Evolutionary conservation across 2,888 invertebrate species (phyloP).

Genomic region (Bimastos eiseni): DNA sequence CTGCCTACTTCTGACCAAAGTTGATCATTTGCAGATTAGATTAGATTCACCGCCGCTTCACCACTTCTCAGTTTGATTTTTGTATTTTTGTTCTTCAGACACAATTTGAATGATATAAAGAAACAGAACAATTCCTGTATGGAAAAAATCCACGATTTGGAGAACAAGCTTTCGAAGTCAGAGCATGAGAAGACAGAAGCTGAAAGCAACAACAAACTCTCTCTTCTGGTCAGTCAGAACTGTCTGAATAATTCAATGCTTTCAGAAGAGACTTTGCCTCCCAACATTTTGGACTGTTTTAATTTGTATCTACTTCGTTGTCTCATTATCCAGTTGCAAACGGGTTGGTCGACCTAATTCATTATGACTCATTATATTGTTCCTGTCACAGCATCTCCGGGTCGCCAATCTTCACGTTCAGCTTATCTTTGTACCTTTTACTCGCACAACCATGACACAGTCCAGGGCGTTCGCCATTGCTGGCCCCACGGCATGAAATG

Average conservation of each 20-base stretch:
- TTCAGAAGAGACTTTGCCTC: neutral
- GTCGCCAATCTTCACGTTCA: no score
- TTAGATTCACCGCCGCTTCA: neutral
- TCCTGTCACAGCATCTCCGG: no score
- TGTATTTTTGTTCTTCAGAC: neutral
- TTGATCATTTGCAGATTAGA: neutral
- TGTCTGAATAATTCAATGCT: no score
- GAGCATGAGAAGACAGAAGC: conserved; percentile 60
- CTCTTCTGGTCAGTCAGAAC: neutral
- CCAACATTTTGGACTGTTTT: neutral
- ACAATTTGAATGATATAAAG: conserved; percentile 57
- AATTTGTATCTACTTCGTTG: no score
- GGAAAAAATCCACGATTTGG: conserved; percentile 58
- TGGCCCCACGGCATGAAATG: no score
- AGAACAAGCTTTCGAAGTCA: conserved; percentile 57
- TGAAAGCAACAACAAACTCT: conserved; percentile 44
- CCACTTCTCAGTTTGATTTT: neutral
- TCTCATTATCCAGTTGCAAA: no score
- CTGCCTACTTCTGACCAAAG: no score
- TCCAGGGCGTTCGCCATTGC: no score
- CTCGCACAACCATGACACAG: no score
- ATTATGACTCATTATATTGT: no score
- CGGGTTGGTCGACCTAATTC: no score
- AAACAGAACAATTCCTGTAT: conserved; percentile 60
- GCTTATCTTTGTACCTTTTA: no score